Evolutionary conservation across 1,140 invertebrate species (phyloP), one percentile per base, ranked within the genome.

Genomic region (Lepidostoma basale): DNA sequence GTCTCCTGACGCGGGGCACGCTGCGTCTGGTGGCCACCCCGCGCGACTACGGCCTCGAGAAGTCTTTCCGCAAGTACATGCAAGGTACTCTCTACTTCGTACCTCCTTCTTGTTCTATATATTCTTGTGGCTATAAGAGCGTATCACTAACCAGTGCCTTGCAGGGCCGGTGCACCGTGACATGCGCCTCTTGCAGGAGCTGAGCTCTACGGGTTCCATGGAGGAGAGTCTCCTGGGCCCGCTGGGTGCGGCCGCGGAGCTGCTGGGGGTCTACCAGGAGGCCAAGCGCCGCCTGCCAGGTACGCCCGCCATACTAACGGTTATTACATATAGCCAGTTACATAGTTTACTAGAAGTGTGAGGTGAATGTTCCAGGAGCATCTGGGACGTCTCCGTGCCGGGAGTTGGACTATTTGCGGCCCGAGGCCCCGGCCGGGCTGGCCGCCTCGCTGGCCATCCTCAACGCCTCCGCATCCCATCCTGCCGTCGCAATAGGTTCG

Each of bases 21-120:
- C 68, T 71, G 22, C 56, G 54, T 33, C 62, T 67, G 22, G 69
- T 71, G 18, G 60, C 52, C 30, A 59, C 52, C 0, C 12, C 42
- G 20, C 23, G 60, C 10, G 69, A 71, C 9, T 68, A 68, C 30
- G 69, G 65, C 0, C 12, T 71, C 9, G 65, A 68, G 28, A 62
- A 58, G 40, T 25, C 44, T 26, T 49, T 45, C 36, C 25, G 44
- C n/a, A 71, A 71, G 42, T 63, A 71, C 44, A 14, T 28, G 3
- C 47, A 62, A 39, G 26, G 69, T 70, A 54, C 3, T 18, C 1
- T 36, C 36, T 58, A n/a, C n/a, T n/a, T n/a, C n/a, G n/a, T n/a
- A n/a, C n/a, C n/a, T n/a, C n/a, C 5, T 36, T 36, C 2, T 36
- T 36, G 33, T 12, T 36, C 2, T 36, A 12, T 12, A 36, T 36